These are phyloP conservation scores for Harpegnathos saltator DNA, from an alignment of 1,140 invertebrate genomes.

Conservation along the genomic window DNA sequence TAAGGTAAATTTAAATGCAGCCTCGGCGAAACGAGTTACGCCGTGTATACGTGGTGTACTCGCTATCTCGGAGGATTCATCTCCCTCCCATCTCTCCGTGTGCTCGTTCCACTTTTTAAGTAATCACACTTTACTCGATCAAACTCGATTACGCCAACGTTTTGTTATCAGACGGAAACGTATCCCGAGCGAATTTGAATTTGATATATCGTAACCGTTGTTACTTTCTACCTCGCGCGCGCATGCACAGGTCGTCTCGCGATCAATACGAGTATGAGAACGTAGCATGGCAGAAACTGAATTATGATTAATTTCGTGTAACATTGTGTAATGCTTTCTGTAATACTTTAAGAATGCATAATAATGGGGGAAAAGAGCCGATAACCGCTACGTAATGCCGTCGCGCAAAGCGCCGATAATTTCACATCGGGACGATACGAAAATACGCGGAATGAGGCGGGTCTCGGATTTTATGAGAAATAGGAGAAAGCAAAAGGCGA, in stretches of 20 bases:
- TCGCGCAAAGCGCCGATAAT: neutral
- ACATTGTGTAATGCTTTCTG: slow-evolving; percentile 8
- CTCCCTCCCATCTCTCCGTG: slow-evolving; percentile 6
- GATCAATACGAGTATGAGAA: neutral
- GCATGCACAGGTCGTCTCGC: neutral
- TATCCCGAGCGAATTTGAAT: neutral
- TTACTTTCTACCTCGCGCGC: slow-evolving; percentile 13
- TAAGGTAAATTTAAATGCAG: slow-evolving; percentile 58
- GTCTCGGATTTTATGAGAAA: slow-evolving; percentile 59
- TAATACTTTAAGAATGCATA: neutral
- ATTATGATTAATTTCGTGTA: slow-evolving; percentile 3
- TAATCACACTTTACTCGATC: neutral
- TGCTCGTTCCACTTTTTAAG: slow-evolving; percentile 43
- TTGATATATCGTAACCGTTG: neutral
- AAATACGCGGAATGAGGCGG: neutral
- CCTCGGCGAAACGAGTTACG: slow-evolving; percentile 28
- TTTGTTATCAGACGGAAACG: neutral
- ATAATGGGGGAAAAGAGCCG: neutral
- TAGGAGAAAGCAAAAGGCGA: slow-evolving; percentile 51
- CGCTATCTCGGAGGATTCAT: slow-evolving; percentile 49
- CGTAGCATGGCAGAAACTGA: neutral
- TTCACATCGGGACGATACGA: neutral
- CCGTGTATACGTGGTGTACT: slow-evolving; percentile 4
- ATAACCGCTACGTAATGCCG: neutral
- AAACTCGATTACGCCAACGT: slow-evolving; percentile 16